These are phyloP conservation scores for Tapera naevia DNA, from an alignment of 2,797 vertebrate species.

Conservation along the genomic window DNA sequence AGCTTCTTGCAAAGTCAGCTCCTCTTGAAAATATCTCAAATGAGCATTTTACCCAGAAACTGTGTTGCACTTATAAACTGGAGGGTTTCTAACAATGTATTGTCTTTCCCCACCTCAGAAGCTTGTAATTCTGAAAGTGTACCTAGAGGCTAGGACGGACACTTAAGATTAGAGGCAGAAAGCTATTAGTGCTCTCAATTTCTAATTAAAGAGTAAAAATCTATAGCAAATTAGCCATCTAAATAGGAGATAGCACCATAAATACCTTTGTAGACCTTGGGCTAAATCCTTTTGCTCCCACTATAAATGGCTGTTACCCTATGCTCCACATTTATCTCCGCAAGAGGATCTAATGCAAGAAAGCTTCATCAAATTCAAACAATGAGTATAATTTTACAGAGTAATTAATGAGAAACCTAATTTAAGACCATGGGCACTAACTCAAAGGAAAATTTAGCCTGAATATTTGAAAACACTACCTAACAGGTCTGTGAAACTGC, in stretches of 20 bases:
- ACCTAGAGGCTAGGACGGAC: not conserved
- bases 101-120: not conserved
- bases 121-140: not conserved
- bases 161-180: constrained; percentile 50
- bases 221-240: constrained; percentile 55
- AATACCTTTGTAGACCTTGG: constrained; percentile 42
- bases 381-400: constrained; percentile 23
- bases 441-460: not conserved
- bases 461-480: not conserved
- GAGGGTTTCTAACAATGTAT: not conserved
- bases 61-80: not conserved
- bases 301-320: not conserved
- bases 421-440: not conserved
- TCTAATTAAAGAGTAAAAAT: constrained; percentile 66
- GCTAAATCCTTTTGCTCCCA: constrained; percentile 41
- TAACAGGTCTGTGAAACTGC: not conserved
- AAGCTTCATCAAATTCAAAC: constrained; percentile 20
- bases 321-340: not conserved
- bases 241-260: constrained; percentile 32
- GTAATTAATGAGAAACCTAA: constrained; percentile 21
- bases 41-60: not conserved
- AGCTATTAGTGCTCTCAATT: constrained; percentile 55
- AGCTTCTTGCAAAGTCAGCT: not conserved
- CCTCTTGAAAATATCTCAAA: not conserved
- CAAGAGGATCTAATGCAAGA: not conserved